Conservation (phyloP, 2,888 invertebrate species). For the Aphidoletes aphidimyza region DNA sequence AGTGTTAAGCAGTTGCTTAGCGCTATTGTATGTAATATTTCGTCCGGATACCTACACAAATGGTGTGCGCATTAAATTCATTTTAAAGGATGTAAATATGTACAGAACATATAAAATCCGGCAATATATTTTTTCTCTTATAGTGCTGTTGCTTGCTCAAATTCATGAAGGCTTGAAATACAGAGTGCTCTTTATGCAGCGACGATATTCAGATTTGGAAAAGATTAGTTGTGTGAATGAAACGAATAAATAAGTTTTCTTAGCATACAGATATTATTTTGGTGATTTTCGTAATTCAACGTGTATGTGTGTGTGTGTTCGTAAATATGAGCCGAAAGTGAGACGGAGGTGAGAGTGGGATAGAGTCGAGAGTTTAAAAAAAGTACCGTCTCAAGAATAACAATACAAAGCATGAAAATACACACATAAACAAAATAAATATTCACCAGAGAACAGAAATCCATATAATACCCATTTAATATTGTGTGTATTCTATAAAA, state of each 20-base stretch:
- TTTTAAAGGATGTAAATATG: conserved; percentile 52
- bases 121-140: conserved; percentile 33
- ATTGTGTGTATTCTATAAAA: conserved; percentile 36
- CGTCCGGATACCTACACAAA: conserved; percentile 36
- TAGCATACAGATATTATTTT: background rate
- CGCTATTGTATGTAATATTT: background rate
- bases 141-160: too few species aligned
- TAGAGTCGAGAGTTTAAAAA: background rate
- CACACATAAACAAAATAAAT: conserved; percentile 6
- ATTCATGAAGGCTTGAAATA: too few species aligned
- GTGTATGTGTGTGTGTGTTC: background rate
- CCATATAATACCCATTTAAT: conserved; percentile 47
- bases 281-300: background rate
- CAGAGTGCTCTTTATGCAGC: background rate
- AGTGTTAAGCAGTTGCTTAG: conserved; percentile 38
- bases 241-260: conserved; percentile 24
- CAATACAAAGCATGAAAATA: background rate
- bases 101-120: background rate
- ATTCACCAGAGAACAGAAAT: conserved; percentile 22
- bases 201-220: conserved; percentile 20
- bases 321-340: background rate
- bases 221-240: conserved; percentile 48
- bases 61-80: conserved; percentile 12
- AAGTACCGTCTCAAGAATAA: conserved; percentile 1
- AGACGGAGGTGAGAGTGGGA: background rate